Percentiles rank a stretch among this genome's conserved stretches.
phyloP scores from a whole-genome alignment of 1,140 invertebrate genomes.

The Teleogryllus occipitalis region DNA sequence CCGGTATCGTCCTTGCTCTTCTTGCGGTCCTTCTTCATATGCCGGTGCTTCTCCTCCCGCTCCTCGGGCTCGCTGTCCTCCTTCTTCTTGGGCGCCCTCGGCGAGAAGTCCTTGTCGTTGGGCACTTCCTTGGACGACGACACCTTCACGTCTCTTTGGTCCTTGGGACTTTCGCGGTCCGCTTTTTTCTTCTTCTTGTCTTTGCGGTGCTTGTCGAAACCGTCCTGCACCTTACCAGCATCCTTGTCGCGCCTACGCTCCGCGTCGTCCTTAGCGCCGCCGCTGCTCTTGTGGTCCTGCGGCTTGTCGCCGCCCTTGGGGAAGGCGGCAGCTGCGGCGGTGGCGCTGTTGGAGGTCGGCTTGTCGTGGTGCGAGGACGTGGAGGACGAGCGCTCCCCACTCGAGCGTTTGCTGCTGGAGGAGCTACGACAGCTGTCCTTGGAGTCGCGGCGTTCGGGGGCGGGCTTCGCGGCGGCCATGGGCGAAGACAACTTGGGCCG shows the following conservation, averaged over 20 bases:
- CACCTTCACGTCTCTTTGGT: slow-evolving; percentile 25
- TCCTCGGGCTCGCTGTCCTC: slow-evolving; percentile 24
- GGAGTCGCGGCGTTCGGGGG: slow-evolving; percentile 56
- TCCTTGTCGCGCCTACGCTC: slow-evolving; percentile 35
- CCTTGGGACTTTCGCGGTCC: slow-evolving; percentile 43
- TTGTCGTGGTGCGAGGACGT: slow-evolving; percentile 31
- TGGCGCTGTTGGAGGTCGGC: slow-evolving; percentile 21
- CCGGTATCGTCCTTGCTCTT: slow-evolving; percentile 27
- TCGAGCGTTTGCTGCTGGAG: slow-evolving; percentile 36
- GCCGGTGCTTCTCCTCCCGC: slow-evolving; percentile 28
- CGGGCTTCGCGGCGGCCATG: slow-evolving; percentile 40
- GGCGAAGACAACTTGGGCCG: slow-evolving; percentile 50
- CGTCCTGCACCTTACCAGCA: not conserved
- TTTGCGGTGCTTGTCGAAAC: slow-evolving; percentile 14
- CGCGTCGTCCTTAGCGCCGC: slow-evolving; percentile 27
- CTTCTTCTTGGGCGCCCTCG: slow-evolving; percentile 19
- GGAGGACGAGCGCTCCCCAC: slow-evolving; percentile 28
- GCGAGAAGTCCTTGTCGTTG: slow-evolving; percentile 15
- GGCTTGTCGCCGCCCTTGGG: too few species aligned
- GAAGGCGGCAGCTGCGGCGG: not conserved
- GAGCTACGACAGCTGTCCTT: slow-evolving; percentile 53
- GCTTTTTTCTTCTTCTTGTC: slow-evolving; percentile 30
- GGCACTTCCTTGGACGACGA: not conserved
- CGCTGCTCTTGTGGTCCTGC: slow-evolving; percentile 21
- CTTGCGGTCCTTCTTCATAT: slow-evolving; percentile 22